Base-by-base conservation (phyloP, 2,113 vertebrate species). In the Neodon shergylaensis region DNA sequence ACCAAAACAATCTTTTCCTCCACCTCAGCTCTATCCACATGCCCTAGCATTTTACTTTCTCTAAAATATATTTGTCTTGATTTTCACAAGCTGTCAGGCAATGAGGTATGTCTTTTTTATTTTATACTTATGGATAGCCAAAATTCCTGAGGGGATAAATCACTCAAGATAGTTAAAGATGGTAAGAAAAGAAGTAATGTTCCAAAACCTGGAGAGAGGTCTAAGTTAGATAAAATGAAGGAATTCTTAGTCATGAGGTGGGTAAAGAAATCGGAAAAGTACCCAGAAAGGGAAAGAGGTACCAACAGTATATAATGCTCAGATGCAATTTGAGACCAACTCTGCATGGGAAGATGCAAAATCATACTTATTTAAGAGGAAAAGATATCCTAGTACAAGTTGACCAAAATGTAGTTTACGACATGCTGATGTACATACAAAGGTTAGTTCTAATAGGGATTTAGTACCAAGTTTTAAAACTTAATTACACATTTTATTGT, bases 171-270 rank as follows among this genome's bases (percentile, higher is more conserved):
- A 96, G 88, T 74, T 89, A 96, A 94, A 97, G 77, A 96, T 92
- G 22, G 72, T 91, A 94, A 95, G n/a, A 97, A 81, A 97, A 93
- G 65, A 95, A 96, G 86, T 97, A 97, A 95, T 91, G 81, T 65
- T 44, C 84, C 8, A 33, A 72, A 72, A 88, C 87, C 85, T 77
- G 68, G 58, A 87, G 2, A 85, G 14, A 42, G 91, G 84, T 36
- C 78, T 93, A 95, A 90, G 49, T 88, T 94, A 93, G 88, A 52
- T 94, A 97, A 95, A n/a, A 96, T 91, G 61, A 95, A 89, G 58
- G 44, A 85, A 95, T 76, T 97, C 63, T 92, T 94, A 92, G 78
- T 92, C 72, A 76, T 65, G 78, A 88, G 94, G 94, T 95, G 94
- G 85, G 95, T 91, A 91, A 96, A 58, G 92, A 91, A 91, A 58